Percentiles rank a stretch among this genome's conserved stretches.
Conservation (phyloP, 92 coral and sea anemone species). For the Blastomussa wellsi region DNA sequence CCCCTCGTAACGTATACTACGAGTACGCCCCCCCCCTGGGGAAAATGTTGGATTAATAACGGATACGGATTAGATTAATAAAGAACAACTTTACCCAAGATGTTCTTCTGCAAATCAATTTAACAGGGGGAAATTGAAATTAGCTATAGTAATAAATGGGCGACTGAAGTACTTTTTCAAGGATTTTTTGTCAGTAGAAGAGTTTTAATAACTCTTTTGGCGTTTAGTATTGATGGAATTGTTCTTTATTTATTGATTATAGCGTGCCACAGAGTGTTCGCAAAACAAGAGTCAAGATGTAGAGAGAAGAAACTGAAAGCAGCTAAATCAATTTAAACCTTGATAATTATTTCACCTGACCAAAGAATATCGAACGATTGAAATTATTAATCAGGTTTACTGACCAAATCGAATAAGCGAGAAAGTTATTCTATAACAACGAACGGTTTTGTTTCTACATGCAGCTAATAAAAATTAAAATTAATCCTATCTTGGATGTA, state of each 20-base stretch:
- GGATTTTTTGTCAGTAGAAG: neutral
- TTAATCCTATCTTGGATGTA: neutral
- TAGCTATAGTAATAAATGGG: too few species aligned
- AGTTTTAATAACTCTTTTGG: neutral
- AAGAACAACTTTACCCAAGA: too few species aligned
- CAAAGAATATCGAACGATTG: neutral
- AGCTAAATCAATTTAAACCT: neutral
- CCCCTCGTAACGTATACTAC: too few species aligned
- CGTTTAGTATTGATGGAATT: neutral
- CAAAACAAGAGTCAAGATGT: neutral
- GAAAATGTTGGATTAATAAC: too few species aligned
- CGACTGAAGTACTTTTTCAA: neutral
- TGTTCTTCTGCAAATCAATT: neutral
- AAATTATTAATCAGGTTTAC: neutral
- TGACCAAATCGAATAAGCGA: neutral
- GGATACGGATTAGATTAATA: too few species aligned
- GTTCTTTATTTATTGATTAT: neutral
- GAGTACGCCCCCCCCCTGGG: too few species aligned
- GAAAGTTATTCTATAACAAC: neutral
- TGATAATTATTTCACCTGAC: slow-evolving; percentile 3
- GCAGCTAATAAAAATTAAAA: neutral
- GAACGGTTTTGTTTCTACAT: neutral
- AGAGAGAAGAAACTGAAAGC: neutral
- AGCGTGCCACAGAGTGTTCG: neutral
- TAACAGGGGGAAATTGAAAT: neutral